Evolutionary conservation across 2,113 vertebrate species (phyloP).

Genomic region (Haemorhous mexicanus): DNA sequence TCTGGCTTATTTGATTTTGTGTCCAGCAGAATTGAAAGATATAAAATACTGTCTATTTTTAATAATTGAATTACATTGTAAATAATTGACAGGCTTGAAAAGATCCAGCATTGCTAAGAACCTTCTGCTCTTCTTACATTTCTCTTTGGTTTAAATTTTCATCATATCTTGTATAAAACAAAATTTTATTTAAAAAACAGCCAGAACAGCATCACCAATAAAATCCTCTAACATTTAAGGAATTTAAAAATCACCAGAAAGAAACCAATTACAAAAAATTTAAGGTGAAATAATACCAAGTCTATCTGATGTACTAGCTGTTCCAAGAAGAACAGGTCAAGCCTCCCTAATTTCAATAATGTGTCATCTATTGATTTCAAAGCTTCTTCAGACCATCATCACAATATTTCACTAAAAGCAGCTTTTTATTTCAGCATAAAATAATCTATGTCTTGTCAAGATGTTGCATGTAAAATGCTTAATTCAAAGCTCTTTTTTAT

Average conservation of each 20-base stretch:
- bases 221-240: neutral
- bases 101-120: slow-evolving; percentile 3
- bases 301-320: neutral
- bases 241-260: slow-evolving; percentile 1
- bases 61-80: slow-evolving; percentile 68
- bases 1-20: slow-evolving; percentile 63
- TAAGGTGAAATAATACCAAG: neutral
- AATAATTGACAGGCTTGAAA: slow-evolving; percentile 61
- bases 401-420: slow-evolving; percentile 36
- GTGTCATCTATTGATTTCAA: slow-evolving; percentile 63
- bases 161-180: neutral
- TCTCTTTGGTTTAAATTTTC: neutral
- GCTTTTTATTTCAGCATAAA: slow-evolving; percentile 63
- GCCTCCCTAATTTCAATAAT: slow-evolving; percentile 53
- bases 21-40: slow-evolving; percentile 57
- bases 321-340: slow-evolving; percentile 11
- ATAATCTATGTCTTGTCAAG: slow-evolving; percentile 55
- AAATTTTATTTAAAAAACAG: neutral
- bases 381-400: slow-evolving; percentile 26
- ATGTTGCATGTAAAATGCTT: slow-evolving; percentile 40
- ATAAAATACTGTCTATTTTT: slow-evolving; percentile 67
- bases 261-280: neutral
- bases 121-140: neutral
- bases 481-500: slow-evolving; percentile 64
- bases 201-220: neutral